These are phyloP conservation scores for Athene noctua DNA, from an alignment of 2,113 vertebrate genomes.

Conservation along the genomic window DNA sequence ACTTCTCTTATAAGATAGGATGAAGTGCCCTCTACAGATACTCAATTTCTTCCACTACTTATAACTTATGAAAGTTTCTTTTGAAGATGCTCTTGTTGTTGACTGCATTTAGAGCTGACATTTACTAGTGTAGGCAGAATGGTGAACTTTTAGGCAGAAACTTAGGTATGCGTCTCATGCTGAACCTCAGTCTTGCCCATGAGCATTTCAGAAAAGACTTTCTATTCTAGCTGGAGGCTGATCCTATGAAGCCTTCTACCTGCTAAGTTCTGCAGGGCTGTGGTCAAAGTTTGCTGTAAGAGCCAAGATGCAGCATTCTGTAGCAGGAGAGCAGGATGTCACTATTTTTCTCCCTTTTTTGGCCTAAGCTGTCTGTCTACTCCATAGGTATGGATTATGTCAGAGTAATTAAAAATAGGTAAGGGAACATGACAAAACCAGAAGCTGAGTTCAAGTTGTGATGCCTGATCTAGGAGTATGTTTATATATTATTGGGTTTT, in stretches of 20 bases:
- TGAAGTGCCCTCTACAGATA: too few relatives aligned
- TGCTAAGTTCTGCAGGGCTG: neutral
- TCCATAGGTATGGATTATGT: neutral
- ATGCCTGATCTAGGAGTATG: neutral
- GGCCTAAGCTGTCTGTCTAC: rapidly evolving
- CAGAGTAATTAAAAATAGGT: neutral
- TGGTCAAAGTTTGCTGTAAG: neutral
- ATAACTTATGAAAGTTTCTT: neutral
- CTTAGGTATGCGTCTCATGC: neutral
- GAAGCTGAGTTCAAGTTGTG: neutral
- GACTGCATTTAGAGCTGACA: neutral
- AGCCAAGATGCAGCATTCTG: neutral
- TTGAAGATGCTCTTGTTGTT: neutral
- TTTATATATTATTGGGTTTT: neutral
- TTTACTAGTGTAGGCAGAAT: neutral
- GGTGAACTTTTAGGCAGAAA: neutral
- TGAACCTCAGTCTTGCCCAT: neutral
- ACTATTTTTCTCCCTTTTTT: neutral
- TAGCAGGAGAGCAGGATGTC: neutral
- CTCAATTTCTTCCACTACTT: too few relatives aligned
- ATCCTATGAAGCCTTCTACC: neutral
- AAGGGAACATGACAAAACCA: neutral
- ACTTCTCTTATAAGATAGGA: neutral
- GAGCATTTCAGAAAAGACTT: neutral
- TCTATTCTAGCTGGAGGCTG: neutral